Conservation (phyloP, 2,113 vertebrate species). For the Athene noctua region DNA sequence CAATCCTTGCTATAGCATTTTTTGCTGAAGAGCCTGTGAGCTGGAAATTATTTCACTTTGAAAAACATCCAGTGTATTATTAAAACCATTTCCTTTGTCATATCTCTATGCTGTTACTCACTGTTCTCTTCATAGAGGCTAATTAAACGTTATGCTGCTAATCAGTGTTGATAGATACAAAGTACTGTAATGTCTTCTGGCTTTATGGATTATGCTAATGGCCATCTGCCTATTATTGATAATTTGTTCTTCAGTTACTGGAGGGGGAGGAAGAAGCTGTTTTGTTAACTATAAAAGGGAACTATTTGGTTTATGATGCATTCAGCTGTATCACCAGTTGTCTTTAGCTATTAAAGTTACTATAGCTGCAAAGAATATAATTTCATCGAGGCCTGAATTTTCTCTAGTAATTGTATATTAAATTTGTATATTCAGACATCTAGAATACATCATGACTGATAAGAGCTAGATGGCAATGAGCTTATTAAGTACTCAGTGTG, state of each 20-base stretch:
- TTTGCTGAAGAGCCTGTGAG: conserved; percentile 11
- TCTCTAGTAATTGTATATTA: neutral
- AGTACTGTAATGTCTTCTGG: conserved; percentile 71
- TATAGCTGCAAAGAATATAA: neutral
- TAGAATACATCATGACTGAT: neutral
- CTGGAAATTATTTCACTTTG: conserved; percentile 53
- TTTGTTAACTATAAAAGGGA: conserved; percentile 45
- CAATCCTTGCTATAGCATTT: neutral
- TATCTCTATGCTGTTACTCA: conserved; percentile 41
- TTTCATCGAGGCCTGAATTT: conserved; percentile 8
- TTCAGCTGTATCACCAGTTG: conserved; percentile 51
- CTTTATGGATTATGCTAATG: conserved; percentile 78
- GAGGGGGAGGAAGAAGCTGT: conserved; percentile 56
- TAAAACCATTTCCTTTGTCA: conserved; percentile 63
- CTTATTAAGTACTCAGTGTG: neutral
- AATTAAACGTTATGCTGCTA: conserved; percentile 75
- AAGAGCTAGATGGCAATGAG: neutral
- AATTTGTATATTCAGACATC: neutral
- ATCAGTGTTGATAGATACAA: conserved; percentile 75
- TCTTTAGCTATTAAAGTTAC: conserved; percentile 55
- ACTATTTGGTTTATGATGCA: conserved; percentile 64
- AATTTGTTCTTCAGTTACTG: conserved; percentile 68
- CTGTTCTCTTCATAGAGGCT: conserved; percentile 59
- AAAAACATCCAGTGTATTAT: conserved; percentile 45
- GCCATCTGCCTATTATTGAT: conserved; percentile 77